Evolutionary conservation across 2,797 vertebrate species (phyloP).

Genomic region (Lycodopsis pacificus): DNA sequence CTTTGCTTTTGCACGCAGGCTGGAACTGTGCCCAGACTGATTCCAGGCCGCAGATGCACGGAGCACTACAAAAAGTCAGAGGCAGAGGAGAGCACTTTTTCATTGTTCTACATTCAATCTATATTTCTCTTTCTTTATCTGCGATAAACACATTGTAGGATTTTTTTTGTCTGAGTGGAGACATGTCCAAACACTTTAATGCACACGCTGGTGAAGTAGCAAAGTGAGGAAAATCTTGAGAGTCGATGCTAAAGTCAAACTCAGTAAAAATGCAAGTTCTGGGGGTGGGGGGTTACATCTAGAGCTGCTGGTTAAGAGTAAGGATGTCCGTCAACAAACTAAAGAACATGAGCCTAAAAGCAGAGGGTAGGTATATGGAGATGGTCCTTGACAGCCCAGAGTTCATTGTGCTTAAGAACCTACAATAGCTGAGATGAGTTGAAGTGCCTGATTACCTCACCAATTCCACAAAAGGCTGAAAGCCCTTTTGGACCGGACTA

Average conservation of each 20-base stretch:
- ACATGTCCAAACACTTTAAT: constrained; percentile 26
- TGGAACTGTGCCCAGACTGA: constrained; percentile 63
- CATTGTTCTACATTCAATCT: constrained; percentile 54
- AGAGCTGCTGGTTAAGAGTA: not conserved
- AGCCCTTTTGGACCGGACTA: not conserved
- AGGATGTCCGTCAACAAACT: not conserved
- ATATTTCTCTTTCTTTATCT: constrained; percentile 55
- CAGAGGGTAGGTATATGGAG: not conserved
- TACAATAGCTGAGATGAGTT: not conserved
- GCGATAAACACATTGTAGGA: constrained; percentile 55
- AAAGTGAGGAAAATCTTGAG: constrained; percentile 6
- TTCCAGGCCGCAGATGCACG: constrained; percentile 39
- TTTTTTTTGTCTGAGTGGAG: constrained; percentile 25
- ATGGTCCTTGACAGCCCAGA: not conserved
- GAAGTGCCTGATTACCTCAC: not conserved
- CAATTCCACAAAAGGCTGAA: not conserved
- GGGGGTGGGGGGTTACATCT: not conserved
- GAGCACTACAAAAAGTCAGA: constrained; percentile 31
- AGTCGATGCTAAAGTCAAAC: constrained; percentile 34
- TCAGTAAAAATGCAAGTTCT: not conserved
- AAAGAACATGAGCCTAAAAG: not conserved
- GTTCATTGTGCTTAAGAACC: constrained; percentile 6
- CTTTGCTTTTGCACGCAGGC: constrained; percentile 37
- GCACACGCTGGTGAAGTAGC: constrained; percentile 6
- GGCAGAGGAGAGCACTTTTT: constrained; percentile 35